These are phyloP conservation scores for Pseudochaenichthys georgianus DNA, from an alignment of 2,797 vertebrate species.

Conservation along the genomic window DNA sequence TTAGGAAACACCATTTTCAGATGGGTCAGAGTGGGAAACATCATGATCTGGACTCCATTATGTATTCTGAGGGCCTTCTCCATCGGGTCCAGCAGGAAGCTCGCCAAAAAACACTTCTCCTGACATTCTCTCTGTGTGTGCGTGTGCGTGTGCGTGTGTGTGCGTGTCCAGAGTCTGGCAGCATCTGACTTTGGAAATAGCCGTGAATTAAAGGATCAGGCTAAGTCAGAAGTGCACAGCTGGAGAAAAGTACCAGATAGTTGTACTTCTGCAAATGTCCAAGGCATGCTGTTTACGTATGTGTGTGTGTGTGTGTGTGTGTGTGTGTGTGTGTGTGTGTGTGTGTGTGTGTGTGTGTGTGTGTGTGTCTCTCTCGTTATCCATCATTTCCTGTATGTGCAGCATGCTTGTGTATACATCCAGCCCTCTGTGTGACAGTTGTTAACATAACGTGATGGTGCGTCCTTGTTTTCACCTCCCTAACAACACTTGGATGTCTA, in stretches of 20 bases:
- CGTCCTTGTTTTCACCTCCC: constrained; percentile 75
- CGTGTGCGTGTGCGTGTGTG: background rate
- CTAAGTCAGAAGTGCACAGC: constrained; percentile 45
- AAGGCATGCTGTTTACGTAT: background rate
- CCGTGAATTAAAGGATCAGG: constrained; percentile 51
- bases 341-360: background rate
- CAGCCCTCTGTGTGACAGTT: constrained; percentile 57
- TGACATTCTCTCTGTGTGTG: constrained; percentile 15
- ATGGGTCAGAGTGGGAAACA: constrained; percentile 55
- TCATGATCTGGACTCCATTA: constrained; percentile 49
- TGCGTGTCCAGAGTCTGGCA: constrained; percentile 26
- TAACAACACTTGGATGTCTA: constrained; percentile 75
- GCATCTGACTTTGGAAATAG: constrained; percentile 44
- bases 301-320: background rate
- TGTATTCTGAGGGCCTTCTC: constrained; percentile 48
- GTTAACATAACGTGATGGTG: constrained; percentile 78
- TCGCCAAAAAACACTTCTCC: constrained; percentile 36
- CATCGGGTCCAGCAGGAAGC: constrained; percentile 45
- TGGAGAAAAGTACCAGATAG: constrained; percentile 43
- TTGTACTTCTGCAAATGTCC: constrained; percentile 49
- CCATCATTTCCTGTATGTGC: constrained; percentile 17
- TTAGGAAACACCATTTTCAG: constrained; percentile 42
- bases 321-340: background rate
- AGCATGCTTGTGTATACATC: constrained; percentile 11
- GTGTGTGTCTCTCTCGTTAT: constrained; percentile 7